Conservation (phyloP, 2,888 invertebrate species). For the Disparrhopalites patrizii region DNA sequence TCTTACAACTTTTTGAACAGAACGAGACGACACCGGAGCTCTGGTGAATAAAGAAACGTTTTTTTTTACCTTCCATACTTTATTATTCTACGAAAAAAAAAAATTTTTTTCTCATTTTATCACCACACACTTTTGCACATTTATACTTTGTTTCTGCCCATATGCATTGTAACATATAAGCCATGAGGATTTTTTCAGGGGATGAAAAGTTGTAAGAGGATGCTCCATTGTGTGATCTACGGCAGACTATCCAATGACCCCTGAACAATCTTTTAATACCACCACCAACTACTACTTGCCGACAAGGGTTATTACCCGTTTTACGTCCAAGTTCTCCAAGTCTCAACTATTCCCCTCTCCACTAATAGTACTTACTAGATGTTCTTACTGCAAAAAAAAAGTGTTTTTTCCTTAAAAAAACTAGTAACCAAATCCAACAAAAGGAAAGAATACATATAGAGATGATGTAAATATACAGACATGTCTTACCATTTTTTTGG, state of each 20-base stretch:
- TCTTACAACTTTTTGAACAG: too few relatives aligned
- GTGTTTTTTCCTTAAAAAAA: too few relatives aligned
- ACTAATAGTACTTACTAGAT: too few relatives aligned
- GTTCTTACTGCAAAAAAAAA: too few relatives aligned
- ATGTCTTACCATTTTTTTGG: too few relatives aligned
- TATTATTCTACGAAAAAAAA: background rate
- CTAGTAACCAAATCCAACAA: too few relatives aligned
- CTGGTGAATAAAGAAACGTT: too few relatives aligned
- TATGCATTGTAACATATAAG: too few relatives aligned
- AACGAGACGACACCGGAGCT: background rate
- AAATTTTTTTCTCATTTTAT: background rate
- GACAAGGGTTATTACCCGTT: background rate
- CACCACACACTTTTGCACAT: background rate
- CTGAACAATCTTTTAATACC: conserved; percentile 4
- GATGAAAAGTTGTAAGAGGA: background rate
- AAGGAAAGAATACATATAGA: too few relatives aligned
- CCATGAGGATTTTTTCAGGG: conserved; percentile 8
- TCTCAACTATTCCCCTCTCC: background rate
- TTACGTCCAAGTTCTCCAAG: background rate
- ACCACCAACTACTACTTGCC: background rate
- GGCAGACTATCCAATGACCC: conserved; percentile 16
- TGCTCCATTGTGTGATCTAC: background rate
- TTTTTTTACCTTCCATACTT: background rate
- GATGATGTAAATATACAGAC: too few relatives aligned
- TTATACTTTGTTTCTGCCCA: background rate